Conservation (phyloP, 1,140 invertebrate genomes). For the Pentalonia nigronervosa region DNA sequence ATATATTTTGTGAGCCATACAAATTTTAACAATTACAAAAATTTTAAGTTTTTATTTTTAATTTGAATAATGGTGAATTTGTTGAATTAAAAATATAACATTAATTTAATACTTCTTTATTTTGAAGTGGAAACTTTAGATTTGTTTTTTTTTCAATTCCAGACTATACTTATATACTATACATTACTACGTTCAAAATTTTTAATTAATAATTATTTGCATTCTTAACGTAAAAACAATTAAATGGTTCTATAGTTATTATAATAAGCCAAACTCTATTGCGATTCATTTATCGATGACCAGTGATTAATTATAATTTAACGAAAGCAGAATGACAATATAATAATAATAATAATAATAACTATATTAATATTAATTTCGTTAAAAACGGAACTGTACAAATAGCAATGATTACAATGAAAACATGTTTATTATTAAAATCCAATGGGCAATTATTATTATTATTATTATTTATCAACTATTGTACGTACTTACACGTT, state of each 20-base stretch:
- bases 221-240: neutral
- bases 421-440: neutral
- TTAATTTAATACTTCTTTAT: neutral
- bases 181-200: neutral
- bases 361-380: neutral
- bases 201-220: neutral
- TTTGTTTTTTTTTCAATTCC: neutral
- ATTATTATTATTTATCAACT: neutral
- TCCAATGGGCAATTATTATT: neutral
- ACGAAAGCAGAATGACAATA: neutral
- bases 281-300: neutral
- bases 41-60: neutral
- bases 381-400: neutral
- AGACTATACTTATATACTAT: neutral
- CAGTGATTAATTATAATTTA: neutral
- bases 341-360: neutral
- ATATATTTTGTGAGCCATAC: neutral
- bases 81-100: neutral
- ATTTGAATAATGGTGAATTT: neutral
- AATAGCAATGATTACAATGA: neutral
- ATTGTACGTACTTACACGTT: neutral
- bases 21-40: neutral
- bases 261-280: neutral
- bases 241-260: neutral
- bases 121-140: neutral